Evolutionary conservation across 2,797 vertebrate genomes (phyloP).

Genomic region (Dallia pectoralis): DNA sequence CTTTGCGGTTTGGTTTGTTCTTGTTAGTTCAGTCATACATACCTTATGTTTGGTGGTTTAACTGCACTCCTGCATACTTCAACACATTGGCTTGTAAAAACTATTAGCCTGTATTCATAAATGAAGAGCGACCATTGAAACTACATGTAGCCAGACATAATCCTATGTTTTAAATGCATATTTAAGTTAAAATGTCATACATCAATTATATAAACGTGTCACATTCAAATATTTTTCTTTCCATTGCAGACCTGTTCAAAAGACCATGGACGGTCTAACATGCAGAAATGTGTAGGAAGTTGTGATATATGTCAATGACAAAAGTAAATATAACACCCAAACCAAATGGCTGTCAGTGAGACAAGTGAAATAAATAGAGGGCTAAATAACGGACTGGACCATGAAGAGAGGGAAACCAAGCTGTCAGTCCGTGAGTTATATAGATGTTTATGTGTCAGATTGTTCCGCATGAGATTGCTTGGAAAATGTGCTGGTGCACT

Average conservation of each 20-base stretch:
- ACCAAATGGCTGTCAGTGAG: background rate
- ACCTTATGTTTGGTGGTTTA: background rate
- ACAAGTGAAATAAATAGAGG: background rate
- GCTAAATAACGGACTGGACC: background rate
- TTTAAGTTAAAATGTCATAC: background rate
- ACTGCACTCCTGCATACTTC: slow-evolving; percentile 8
- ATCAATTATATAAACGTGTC: background rate
- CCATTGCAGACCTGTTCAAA: background rate
- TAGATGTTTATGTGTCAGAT: slow-evolving; percentile 16
- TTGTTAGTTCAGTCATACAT: slow-evolving; percentile 28
- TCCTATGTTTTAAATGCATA: background rate
- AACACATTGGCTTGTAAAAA: background rate
- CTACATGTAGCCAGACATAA: background rate
- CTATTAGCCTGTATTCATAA: background rate
- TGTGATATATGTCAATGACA: background rate
- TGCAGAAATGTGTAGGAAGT: background rate
- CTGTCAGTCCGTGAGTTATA: background rate
- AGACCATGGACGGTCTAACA: background rate
- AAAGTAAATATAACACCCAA: background rate
- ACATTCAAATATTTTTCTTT: background rate
- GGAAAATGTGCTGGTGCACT: slow-evolving; percentile 1
- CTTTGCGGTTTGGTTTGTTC: slow-evolving; percentile 22
- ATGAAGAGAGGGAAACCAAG: background rate
- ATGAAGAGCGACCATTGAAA: background rate
- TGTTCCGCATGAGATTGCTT: slow-evolving; percentile 15